Evolutionary conservation across 2,888 invertebrate genomes (phyloP).

Genomic region (Nephrotoma flavescens): DNA sequence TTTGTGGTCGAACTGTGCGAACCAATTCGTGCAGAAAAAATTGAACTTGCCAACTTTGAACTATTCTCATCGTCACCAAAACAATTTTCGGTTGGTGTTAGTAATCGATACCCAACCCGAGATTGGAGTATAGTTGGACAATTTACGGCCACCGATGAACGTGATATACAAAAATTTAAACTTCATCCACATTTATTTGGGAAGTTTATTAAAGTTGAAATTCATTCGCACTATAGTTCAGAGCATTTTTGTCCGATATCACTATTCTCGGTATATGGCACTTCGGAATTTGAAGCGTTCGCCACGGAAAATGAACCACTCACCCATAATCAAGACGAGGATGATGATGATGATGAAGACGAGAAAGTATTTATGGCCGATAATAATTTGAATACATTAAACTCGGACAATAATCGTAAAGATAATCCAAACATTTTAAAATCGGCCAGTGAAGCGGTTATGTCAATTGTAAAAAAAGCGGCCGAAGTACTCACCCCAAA

Average conservation of each 20-base stretch:
- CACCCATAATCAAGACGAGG: slow-evolving; percentile 43
- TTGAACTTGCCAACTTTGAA: slow-evolving; percentile 95
- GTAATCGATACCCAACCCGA: slow-evolving; percentile 78
- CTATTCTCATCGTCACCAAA: slow-evolving; percentile 93
- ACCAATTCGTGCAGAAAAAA: slow-evolving; percentile 85
- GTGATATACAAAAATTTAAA: slow-evolving; percentile 74
- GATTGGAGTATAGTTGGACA: slow-evolving; percentile 86
- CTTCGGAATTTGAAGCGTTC: slow-evolving; percentile 79
- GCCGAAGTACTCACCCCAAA: slow-evolving; percentile 46
- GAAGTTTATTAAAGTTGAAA: slow-evolving; percentile 80
- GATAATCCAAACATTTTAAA: slow-evolving; percentile 57
- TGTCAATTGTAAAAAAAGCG: slow-evolving; percentile 84
- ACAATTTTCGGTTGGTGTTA: slow-evolving; percentile 74
- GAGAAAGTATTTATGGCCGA: slow-evolving; percentile 12
- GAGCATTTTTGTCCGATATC: slow-evolving; percentile 98
- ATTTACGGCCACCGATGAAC: slow-evolving; percentile 74
- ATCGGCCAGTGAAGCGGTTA: slow-evolving; percentile 78
- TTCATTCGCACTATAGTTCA: slow-evolving; percentile 86
- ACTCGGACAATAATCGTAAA: slow-evolving; percentile 25
- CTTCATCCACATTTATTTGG: slow-evolving; percentile 69
- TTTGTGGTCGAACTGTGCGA: slow-evolving; percentile 97
- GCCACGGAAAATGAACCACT: slow-evolving; percentile 65
- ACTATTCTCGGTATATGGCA: slow-evolving; percentile 86
- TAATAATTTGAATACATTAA: background rate
- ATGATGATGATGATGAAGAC: slow-evolving; percentile 38